Percentiles rank a stretch among this genome's conserved stretches.
Evolutionary conservation across 35 echinoderm and acorn worm genomes (phyloP).

Genomic region (Apostichopus japonicus): DNA sequence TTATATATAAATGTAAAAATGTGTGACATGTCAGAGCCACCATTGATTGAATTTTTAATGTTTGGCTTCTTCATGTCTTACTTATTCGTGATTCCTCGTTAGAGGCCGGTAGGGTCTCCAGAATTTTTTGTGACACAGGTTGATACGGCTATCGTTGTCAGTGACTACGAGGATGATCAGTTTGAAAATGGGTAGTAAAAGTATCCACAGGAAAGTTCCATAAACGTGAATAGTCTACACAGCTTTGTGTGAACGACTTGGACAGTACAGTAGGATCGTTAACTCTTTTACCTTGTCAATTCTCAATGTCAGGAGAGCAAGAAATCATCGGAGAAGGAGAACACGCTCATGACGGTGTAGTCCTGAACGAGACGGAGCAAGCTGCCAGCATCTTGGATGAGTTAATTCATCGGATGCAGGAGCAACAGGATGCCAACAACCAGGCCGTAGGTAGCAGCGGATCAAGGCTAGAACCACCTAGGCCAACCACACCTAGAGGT

Average conservation of each 20-base stretch:
- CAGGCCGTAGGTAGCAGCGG: slow-evolving; percentile 11
- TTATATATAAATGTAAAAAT: too few relatives aligned
- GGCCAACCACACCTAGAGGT: slow-evolving; percentile 80
- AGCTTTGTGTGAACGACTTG: neutral
- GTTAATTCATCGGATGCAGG: slow-evolving; percentile 92
- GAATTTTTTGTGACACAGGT: too few relatives aligned
- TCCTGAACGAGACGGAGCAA: slow-evolving; percentile 79
- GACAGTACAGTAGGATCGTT: neutral
- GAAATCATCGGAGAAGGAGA: slow-evolving; percentile 63
- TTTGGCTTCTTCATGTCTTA: too few relatives aligned
- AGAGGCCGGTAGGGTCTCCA: too few relatives aligned
- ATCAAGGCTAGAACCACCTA: neutral
- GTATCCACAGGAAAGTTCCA: too few relatives aligned
- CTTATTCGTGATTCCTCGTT: too few relatives aligned
- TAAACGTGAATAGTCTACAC: too few relatives aligned
- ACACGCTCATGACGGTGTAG: slow-evolving; percentile 20
- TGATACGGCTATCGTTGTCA: too few relatives aligned
- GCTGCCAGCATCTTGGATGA: slow-evolving; percentile 95
- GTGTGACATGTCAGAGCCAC: too few relatives aligned
- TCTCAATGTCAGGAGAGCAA: slow-evolving; percentile 43
- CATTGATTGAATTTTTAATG: too few relatives aligned
- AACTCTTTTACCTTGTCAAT: neutral
- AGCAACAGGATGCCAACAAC: slow-evolving; percentile 69
- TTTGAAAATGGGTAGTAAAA: too few relatives aligned
- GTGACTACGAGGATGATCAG: too few relatives aligned